A percentile compares a stretch with the other conserved stretches of the same genome.
Conservation (phyloP, 2,888 invertebrate genomes). For the Encarsia formosa region DNA sequence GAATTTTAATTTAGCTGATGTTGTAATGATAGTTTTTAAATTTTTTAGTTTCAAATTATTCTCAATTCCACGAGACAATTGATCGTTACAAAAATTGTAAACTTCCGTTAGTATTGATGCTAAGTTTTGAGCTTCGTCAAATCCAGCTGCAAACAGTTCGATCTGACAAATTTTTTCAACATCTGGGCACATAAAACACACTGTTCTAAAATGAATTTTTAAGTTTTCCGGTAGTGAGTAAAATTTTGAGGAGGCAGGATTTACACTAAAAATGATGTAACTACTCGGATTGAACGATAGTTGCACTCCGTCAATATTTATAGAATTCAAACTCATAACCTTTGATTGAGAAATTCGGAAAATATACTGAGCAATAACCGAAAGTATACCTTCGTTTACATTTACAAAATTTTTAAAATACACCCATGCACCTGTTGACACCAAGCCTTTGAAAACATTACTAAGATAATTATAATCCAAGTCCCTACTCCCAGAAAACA, state of each 20-base stretch:
- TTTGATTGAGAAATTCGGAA: slow-evolving; percentile 53
- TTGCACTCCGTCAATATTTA: slow-evolving; percentile 57
- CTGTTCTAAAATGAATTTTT: slow-evolving; percentile 57
- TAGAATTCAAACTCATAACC: slow-evolving; percentile 45
- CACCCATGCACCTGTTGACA: slow-evolving; percentile 59
- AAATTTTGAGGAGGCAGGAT: slow-evolving; percentile 47
- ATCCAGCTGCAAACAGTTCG: slow-evolving; percentile 58
- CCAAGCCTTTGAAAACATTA: slow-evolving; percentile 56
- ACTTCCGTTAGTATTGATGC: slow-evolving; percentile 56
- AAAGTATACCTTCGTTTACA: slow-evolving; percentile 55
- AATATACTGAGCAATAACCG: slow-evolving; percentile 58
- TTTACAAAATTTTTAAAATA: slow-evolving; percentile 60
- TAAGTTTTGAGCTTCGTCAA: slow-evolving; percentile 53
- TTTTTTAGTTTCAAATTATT: slow-evolving; percentile 59
- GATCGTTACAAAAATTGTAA: slow-evolving; percentile 55
- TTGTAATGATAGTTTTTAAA: slow-evolving; percentile 57
- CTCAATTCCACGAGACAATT: slow-evolving; percentile 54
- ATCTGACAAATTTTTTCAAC: slow-evolving; percentile 58
- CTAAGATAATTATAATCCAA: slow-evolving; percentile 56
- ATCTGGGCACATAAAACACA: slow-evolving; percentile 61
- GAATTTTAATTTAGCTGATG: slow-evolving; percentile 57
- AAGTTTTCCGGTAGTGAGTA: slow-evolving; percentile 59
- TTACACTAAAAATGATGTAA: slow-evolving; percentile 61
- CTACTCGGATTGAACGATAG: slow-evolving; percentile 59
- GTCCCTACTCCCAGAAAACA: slow-evolving; percentile 58